phyloP scores from a whole-genome alignment of 2,888 invertebrate genomes.

The Limnephilus rhombicus region DNA sequence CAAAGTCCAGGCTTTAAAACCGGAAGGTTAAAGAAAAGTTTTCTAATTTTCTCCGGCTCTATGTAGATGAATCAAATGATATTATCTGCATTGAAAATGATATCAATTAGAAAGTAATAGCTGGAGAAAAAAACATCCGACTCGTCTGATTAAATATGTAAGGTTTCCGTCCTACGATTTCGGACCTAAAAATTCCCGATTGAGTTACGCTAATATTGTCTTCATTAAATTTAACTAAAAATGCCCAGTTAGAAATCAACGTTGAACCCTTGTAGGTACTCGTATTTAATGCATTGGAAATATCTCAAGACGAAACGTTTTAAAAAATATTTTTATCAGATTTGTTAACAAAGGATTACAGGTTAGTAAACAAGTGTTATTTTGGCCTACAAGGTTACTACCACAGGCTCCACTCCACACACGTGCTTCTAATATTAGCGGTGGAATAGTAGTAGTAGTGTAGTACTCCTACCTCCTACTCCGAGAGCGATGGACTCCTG shows the following conservation, averaged over 20 bases:
- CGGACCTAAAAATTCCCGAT: no score
- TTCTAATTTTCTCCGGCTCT: background rate
- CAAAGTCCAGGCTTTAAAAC: no score
- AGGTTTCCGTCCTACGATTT: no score
- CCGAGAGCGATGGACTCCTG: conserved; percentile 38
- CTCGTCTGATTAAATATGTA: no score
- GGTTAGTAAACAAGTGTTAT: conserved; percentile 16
- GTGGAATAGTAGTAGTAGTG: background rate
- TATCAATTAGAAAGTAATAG: no score
- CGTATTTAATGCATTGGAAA: background rate
- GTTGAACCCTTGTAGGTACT: background rate
- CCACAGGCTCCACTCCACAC: conserved; percentile 10
- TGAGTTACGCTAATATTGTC: no score
- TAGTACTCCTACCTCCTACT: background rate
- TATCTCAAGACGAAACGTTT: background rate
- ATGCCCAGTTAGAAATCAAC: no score
- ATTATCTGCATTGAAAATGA: background rate
- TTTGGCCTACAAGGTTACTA: conserved; percentile 49
- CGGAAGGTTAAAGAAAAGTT: background rate
- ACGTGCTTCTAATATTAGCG: conserved; percentile 56
- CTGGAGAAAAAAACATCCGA: no score
- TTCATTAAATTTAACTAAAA: no score
- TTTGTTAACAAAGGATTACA: background rate
- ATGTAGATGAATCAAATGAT: background rate
- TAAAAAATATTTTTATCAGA: background rate